Evolutionary conservation across 2,888 invertebrate species (phyloP), one percentile per base, ranked within the genome.

Genomic region (Catocala sponsa): DNA sequence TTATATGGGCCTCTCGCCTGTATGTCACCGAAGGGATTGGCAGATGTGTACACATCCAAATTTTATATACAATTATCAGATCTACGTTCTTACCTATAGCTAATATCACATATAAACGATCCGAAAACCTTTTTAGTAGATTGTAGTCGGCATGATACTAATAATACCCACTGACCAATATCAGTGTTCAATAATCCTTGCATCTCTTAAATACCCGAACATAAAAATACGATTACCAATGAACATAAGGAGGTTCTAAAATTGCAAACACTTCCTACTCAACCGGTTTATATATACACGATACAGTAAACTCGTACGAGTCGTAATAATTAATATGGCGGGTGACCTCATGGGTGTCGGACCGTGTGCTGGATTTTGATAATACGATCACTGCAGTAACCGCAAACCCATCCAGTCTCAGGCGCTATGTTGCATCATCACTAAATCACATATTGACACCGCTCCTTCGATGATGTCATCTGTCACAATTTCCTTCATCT

Each of bases 361-460:
- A 60, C 44, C 58, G 54, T 72, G 73, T 54, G 52, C 77, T 65
- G 65, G 59, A 70, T 76, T 67, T 64, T 59, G 50, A 70, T 79
- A 69, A 55, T 47, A 54, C 53, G 32, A 55, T 48, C 51, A 60
- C 58, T 63, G 63, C 65, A 68, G 44, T 63, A 60, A 61, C 59
- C 59, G 53, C 60, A 68, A 59, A 61, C 56, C 60, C 44, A 55
- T 62, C 48, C 47, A 51, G 15, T 35, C 47, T 56, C 64, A 54
- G 54, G 58, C 60, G 32, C 63, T 63, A 61, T 64, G 76, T 79
- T 79, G 66, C 81, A 76, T 79, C 82, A 83, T 58, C 68, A 60
- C 64, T 76, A 76, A 74, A 74, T 80, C 74, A 73, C 55, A 57
- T 42, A 55, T 13, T 50, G 59, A 62, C 68, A 68, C 67, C 65